These are phyloP conservation scores for Cavia porcellus DNA, from an alignment of 2,113 vertebrate species.

Conservation along the genomic window DNA sequence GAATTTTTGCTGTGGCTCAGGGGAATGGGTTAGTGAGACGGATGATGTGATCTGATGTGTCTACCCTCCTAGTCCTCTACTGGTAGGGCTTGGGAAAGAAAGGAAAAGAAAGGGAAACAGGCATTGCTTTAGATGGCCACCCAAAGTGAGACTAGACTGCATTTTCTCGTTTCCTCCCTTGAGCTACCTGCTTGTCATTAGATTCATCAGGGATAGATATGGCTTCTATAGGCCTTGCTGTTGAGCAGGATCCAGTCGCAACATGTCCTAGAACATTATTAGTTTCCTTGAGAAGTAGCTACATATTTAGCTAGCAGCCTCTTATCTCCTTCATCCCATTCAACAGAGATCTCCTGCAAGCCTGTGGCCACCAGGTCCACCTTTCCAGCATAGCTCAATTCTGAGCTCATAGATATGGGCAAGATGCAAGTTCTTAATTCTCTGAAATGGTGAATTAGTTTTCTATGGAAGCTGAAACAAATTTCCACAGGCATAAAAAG, in stretches of 20 bases:
- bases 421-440: not conserved
- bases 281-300: not conserved
- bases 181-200: not conserved
- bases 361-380: not conserved
- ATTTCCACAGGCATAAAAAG: not conserved
- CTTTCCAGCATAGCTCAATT: not conserved
- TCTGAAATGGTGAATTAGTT: not conserved
- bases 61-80: not conserved
- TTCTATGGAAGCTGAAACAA: not conserved
- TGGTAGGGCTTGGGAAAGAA: not conserved
- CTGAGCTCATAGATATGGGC: not conserved
- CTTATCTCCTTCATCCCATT: not conserved
- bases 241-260: not conserved
- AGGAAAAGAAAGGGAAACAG: not conserved
- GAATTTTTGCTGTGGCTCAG: not conserved
- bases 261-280: not conserved
- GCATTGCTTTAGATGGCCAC: too few species aligned
- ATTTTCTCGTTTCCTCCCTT: not conserved
- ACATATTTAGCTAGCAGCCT: not conserved
- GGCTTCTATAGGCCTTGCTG: not conserved
- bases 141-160: not conserved
- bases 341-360: not conserved
- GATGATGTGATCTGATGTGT: not conserved
- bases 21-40: not conserved
- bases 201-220: too few species aligned